Evolutionary conservation across 2,113 vertebrate genomes (phyloP).

Genomic region (Cyprinodon brontotheroides): DNA sequence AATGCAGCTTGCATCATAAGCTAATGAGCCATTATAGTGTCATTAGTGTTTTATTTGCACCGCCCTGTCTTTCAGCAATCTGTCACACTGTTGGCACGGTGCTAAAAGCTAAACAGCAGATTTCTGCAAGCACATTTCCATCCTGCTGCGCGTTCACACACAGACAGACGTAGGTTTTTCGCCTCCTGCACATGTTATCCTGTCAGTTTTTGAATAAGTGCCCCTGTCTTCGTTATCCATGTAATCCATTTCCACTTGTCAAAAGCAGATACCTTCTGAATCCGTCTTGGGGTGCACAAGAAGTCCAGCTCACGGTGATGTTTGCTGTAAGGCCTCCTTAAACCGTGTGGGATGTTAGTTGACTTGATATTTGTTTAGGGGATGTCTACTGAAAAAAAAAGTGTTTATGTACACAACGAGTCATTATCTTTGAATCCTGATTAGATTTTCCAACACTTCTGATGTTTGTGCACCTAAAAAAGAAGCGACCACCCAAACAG

Average conservation of each 20-base stretch:
- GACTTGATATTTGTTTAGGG: conserved; percentile 64
- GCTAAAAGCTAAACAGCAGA: conserved; percentile 50
- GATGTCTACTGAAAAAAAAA: conserved; percentile 43
- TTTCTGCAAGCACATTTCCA: conserved; percentile 13
- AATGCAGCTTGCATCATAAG: conserved; percentile 63
- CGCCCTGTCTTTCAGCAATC: conserved; percentile 60
- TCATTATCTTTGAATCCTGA: conserved; percentile 70
- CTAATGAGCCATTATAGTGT: conserved; percentile 76
- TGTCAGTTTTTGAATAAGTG: conserved; percentile 10
- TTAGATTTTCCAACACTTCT: conserved; percentile 54
- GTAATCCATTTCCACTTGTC: conserved; percentile 43
- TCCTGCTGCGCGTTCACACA: not conserved
- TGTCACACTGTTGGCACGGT: conserved; percentile 55
- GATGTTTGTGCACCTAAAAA: conserved; percentile 62
- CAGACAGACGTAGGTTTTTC: conserved; percentile 4
- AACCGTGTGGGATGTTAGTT: conserved; percentile 47
- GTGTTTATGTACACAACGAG: conserved; percentile 62
- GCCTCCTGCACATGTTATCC: conserved; percentile 9
- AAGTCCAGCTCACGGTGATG: conserved; percentile 16
- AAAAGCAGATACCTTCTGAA: conserved; percentile 21
- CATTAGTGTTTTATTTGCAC: conserved; percentile 74
- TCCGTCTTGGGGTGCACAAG: conserved; percentile 19
- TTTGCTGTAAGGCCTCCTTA: conserved; percentile 20
- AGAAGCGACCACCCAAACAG: conserved; percentile 66
- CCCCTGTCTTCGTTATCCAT: conserved; percentile 25